Percentiles rank a stretch among this genome's conserved stretches.
Evolutionary conservation across 2,888 invertebrate genomes (phyloP).

Genomic region (Epicampocera succincta): DNA sequence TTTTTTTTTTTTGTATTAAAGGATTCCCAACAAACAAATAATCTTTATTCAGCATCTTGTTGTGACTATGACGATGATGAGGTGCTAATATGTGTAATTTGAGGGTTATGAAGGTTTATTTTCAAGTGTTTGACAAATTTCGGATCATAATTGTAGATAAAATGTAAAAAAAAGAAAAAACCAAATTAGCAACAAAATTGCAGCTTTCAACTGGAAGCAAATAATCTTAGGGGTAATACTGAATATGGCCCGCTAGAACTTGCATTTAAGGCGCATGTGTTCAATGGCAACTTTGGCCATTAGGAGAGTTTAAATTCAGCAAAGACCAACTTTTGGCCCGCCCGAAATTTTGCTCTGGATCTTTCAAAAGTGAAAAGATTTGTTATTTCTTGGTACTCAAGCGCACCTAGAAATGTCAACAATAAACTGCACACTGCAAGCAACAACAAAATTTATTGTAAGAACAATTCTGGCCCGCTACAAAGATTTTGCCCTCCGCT

Average conservation of each 20-base stretch:
- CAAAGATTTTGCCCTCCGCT: too few relatives aligned
- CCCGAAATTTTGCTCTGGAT: too few relatives aligned
- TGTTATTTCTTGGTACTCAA: too few relatives aligned
- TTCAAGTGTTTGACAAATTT: conserved; percentile 18
- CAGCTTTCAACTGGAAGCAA: neutral
- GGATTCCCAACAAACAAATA: conserved; percentile 36
- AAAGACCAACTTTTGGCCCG: too few relatives aligned
- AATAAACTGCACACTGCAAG: too few relatives aligned
- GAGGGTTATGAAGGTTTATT: conserved; percentile 51
- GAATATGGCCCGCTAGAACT: neutral
- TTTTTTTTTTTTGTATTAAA: neutral
- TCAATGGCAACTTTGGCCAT: too few relatives aligned
- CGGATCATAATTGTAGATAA: conserved; percentile 16
- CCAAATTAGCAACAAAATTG: neutral
- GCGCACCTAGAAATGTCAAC: too few relatives aligned
- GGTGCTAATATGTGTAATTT: conserved; percentile 64
- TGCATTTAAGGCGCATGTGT: too few relatives aligned
- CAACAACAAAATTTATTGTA: too few relatives aligned
- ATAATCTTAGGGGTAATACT: neutral
- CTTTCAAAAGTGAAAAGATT: too few relatives aligned
- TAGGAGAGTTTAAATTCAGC: too few relatives aligned
- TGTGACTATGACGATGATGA: conserved; percentile 57
- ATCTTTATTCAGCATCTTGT: conserved; percentile 28
- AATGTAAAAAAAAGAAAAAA: neutral
- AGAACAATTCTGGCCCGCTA: too few relatives aligned